A percentile compares a stretch with the other conserved stretches of the same genome.
These are phyloP conservation scores for Aurelia aurita DNA, from an alignment of 30 jellyfish, hydroid and myxozoan species.

Conservation along the genomic window DNA sequence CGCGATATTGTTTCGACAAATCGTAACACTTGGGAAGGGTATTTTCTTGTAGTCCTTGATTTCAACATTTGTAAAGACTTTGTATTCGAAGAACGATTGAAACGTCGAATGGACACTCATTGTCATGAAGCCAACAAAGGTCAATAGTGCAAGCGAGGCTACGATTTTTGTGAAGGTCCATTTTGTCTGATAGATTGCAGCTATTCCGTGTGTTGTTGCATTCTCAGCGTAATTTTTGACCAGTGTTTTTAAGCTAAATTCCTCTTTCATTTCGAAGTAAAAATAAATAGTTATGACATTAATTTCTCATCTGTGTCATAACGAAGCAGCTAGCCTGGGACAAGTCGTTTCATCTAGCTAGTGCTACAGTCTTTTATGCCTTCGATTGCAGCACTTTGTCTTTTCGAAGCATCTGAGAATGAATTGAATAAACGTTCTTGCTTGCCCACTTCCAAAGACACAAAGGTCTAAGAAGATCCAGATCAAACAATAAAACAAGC, in stretches of 20 bases:
- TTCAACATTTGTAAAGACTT: constrained; percentile 21
- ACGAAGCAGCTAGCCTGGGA: too few relatives aligned
- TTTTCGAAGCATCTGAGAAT: too few relatives aligned
- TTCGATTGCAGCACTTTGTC: too few relatives aligned
- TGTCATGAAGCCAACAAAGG: constrained; percentile 5
- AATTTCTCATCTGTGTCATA: too few relatives aligned
- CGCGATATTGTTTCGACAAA: constrained; percentile 34
- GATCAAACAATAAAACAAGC: too few relatives aligned
- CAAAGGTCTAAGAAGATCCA: too few relatives aligned
- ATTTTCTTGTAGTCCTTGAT: neutral
- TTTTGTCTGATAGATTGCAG: constrained; percentile 20
- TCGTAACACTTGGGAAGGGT: constrained; percentile 60
- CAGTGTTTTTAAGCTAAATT: neutral
- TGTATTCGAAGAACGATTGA: constrained; percentile 17
- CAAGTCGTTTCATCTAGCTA: too few relatives aligned
- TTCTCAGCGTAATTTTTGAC: constrained; percentile 18
- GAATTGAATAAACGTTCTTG: too few relatives aligned
- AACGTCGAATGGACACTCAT: neutral
- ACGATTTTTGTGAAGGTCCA: neutral
- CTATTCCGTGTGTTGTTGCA: constrained; percentile 54
- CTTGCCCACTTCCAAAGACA: too few relatives aligned
- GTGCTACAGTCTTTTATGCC: too few relatives aligned
- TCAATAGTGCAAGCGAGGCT: neutral
- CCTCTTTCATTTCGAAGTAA: neutral
- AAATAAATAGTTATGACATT: too few relatives aligned